Evolutionary conservation across 2,113 vertebrate species (phyloP), one percentile per base, ranked within the genome.

Genomic region (Pluvianellus socialis): DNA sequence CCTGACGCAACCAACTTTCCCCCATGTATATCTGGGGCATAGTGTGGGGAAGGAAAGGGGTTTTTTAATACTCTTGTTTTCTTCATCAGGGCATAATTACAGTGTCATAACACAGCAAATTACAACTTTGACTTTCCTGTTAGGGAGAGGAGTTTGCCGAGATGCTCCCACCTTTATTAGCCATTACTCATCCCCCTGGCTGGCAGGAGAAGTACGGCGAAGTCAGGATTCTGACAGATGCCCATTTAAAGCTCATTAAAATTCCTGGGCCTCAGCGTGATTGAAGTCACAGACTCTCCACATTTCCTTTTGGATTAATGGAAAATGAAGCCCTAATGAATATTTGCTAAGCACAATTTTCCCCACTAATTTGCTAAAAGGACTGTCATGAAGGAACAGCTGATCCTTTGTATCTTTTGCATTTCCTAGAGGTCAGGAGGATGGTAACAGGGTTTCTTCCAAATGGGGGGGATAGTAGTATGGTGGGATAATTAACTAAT

Each of bases 211-310:
- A 96, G 96, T 97, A 97, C 86, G 44, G 91, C 26, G 4, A 95
- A 97, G 94, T 98, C 97, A 95, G 95, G 79, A 95, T 95, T 95
- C 95, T 97, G 98, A 98, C 98, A 98, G 97, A 97, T 97, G 96
- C 97, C 97, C 97, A 98, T 98, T 98, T 98, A 97, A 97, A 98
- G 94, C 96, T 97, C 97, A 98, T 98, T 98, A 97, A 98, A 98
- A 98, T 98, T 97, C 96, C 93, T 96, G 94, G 92, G 96, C 94
- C 96, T 97, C 95, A 96, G 97, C 76, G 30, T 98, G 96, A 97
- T 96, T 95, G 96, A 97, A 97, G 95, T 97, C 95, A 97, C 93
- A 95, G 95, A 86, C 96, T 93, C 88, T 92, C 88, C 96, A 95
- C 96, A 96, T 97, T 98, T 97, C 95, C 92, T 96, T 96, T 96